These are phyloP conservation scores for Galbula dea DNA, from an alignment of 2,113 vertebrate genomes.

Conservation along the genomic window DNA sequence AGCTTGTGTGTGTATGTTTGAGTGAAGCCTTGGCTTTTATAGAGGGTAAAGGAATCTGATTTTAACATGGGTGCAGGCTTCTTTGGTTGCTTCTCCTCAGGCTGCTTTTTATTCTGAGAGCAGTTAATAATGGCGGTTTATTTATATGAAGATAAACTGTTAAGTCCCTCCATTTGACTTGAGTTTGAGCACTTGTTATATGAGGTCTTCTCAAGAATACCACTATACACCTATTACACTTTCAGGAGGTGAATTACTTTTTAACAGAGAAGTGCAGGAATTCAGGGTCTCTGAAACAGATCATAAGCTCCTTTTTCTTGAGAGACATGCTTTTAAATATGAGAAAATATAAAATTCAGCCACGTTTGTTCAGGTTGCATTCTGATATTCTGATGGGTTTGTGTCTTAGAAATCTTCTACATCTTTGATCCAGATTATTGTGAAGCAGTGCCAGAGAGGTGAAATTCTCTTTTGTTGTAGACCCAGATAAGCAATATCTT, in stretches of 20 bases:
- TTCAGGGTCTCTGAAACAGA: not conserved
- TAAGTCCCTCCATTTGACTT: not conserved
- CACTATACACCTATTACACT: not conserved
- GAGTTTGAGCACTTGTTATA: not conserved
- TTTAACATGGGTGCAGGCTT: not conserved
- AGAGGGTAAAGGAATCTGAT: not conserved
- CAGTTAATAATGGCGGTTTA: not conserved
- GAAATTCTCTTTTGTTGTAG: not conserved
- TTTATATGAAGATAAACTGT: not conserved
- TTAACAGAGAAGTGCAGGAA: not conserved
- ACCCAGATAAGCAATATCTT: not conserved
- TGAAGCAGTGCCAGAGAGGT: not conserved
- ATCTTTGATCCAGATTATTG: not conserved
- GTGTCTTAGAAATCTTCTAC: not conserved
- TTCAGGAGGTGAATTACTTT: not conserved
- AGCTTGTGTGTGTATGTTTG: not conserved
- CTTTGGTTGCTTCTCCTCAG: not conserved
- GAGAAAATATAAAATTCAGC: not conserved
- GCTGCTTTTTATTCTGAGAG: not conserved
- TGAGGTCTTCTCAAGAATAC: not conserved
- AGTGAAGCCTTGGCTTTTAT: not conserved
- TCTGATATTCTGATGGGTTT: not conserved
- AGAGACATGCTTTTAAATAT: not conserved
- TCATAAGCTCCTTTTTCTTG: not conserved
- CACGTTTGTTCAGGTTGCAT: not conserved